Evolutionary conservation across 2,888 invertebrate species (phyloP).

Genomic region (Perizoma flavofasciatum): DNA sequence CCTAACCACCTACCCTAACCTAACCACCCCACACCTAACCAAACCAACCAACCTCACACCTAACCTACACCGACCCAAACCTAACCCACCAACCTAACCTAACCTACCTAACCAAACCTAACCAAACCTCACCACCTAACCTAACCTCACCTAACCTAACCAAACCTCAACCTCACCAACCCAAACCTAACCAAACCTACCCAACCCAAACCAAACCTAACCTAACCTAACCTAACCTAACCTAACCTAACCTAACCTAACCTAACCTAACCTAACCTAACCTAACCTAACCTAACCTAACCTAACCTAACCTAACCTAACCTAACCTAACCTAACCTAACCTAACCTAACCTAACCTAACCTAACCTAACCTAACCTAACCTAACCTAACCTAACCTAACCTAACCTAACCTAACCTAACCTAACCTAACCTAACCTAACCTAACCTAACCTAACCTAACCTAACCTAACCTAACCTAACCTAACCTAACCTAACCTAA

Average conservation of each 20-base stretch:
- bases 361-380: conserved; percentile 38
- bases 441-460: conserved; percentile 34
- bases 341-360: conserved; percentile 40
- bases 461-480: conserved; percentile 34
- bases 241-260: conserved; percentile 39
- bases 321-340: conserved; percentile 36
- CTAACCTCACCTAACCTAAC: conserved; percentile 41
- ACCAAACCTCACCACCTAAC: conserved; percentile 40
- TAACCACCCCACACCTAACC: conserved; percentile 30
- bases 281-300: conserved; percentile 36
- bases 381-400: conserved; percentile 38
- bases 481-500: conserved; percentile 34
- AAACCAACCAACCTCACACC: conserved; percentile 33
- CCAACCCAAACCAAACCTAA: conserved; percentile 42
- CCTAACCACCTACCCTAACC: conserved; percentile 32
- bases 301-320: conserved; percentile 37
- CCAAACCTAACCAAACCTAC: conserved; percentile 41
- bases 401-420: conserved; percentile 40
- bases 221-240: conserved; percentile 44
- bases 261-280: conserved; percentile 38
- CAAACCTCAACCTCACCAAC: conserved; percentile 40
- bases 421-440: conserved; percentile 38
- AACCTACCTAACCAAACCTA: conserved; percentile 38
- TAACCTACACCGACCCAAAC: conserved; percentile 29
- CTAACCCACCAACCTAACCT: conserved; percentile 33